Evolutionary conservation across 1,140 invertebrate genomes (phyloP), one percentile per base, ranked within the genome.

Genomic region (Bombyx mandarina): DNA sequence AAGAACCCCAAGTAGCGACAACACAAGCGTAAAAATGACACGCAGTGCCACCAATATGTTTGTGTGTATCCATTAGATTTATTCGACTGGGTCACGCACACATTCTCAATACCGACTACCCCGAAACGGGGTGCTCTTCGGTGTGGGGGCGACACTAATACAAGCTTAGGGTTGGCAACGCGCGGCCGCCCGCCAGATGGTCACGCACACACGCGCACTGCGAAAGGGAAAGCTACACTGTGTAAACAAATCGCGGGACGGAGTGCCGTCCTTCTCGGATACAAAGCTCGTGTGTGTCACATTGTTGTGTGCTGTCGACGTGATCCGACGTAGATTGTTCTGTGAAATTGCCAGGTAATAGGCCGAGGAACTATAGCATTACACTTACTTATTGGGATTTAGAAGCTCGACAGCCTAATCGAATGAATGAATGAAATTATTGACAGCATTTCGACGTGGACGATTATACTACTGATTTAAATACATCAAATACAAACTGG

Each of bases 301-400:
- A 73, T 78, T 57, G 63, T 65, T 80, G 83, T 86, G 81, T 86
- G 83, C 78, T 71, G 75, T 79, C 72, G 74, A 75, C 71, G 66
- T 71, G 74, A 74, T 66, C 73, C 75, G 68, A 78, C 69, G 80
- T 83, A 82, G 81, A 83, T 85, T 83, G 80, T 83, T 85, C 83
- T 83, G 83, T 86, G 80, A 86, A 86, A 86, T 86, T 85, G 82
- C 82, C 83, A 86, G 83, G 83, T 86, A 86, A 86, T 86, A 86
- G 82, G 81, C 80, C 69, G 77, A 77, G 78, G 75, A 79, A 82
- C 81, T 86, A 77, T 80, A 79, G 75, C 71, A 81, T 83, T 85
- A 85, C 80, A 85, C 79, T 79, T 81, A 85, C 75, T 84, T 82
- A 84, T 84, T 81, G 78, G 67, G 73, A 71, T 74, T 82, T 82